These are phyloP conservation scores for Onychorhynchus coronatus DNA, from an alignment of 2,113 vertebrate species.

Conservation along the genomic window DNA sequence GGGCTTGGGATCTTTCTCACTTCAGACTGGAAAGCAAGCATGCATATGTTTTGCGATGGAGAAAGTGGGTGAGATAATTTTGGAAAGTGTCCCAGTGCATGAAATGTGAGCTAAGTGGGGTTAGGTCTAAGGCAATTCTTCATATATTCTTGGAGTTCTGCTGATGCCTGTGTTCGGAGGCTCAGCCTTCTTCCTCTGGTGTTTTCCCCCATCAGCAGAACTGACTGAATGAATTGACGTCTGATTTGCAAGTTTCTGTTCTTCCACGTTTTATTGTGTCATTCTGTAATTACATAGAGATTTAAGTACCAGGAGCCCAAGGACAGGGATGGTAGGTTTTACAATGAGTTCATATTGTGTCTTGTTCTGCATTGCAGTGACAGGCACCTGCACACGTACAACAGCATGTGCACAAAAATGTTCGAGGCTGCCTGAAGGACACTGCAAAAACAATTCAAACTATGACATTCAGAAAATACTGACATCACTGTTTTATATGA, in stretches of 20 bases:
- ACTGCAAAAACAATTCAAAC: not conserved
- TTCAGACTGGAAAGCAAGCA: rapidly evolving
- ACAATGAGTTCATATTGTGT: not conserved
- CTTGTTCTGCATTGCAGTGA: not conserved
- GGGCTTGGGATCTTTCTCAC: not conserved
- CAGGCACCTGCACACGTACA: not conserved
- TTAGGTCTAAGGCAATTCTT: slow-evolving; percentile 38
- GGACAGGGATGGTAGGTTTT: not conserved
- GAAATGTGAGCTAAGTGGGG: not conserved
- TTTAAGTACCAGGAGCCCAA: not conserved
- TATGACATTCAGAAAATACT: not conserved
- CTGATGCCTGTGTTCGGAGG: not conserved
- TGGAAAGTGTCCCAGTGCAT: not conserved
- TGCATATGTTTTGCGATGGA: not conserved
- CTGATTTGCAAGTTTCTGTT: slow-evolving; percentile 36
- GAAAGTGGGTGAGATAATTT: not conserved
- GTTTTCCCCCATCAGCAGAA: slow-evolving; percentile 37
- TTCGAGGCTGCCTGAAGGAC: slow-evolving; percentile 20
- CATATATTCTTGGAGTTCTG: slow-evolving; percentile 28
- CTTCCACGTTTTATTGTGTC: not conserved
- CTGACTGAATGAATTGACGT: not conserved
- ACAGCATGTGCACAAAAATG: not conserved
- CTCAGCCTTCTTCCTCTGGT: not conserved
- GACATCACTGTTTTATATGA: not conserved
- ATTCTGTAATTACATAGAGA: not conserved